Evolutionary conservation across 2,113 vertebrate species (phyloP), one percentile per base, ranked within the genome.

Genomic region (Campylomormyrus tamandua): DNA sequence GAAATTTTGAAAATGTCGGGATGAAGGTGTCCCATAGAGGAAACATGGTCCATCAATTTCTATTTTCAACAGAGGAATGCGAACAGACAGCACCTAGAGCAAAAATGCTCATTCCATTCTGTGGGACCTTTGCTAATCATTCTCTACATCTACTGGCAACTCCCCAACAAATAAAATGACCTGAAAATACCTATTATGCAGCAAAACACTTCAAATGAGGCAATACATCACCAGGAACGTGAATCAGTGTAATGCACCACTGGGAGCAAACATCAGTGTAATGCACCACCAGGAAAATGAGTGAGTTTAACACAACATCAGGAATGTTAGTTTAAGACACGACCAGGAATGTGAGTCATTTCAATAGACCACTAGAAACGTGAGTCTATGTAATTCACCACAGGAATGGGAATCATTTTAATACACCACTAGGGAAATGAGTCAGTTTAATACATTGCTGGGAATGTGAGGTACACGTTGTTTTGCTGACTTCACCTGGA

Each of bases 1-100:
- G 45, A 86, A n/a, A 50, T 86, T 86, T 86, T 86, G 45, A 86
- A 86, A 27, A 86, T 27, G 19, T 86, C 50, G 42, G 83, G 46
- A 86, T 86, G 83, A 48, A n/a, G 31, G 45, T 48, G 85, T 53
- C n/a, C 24, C 10, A 5, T 13, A 48, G 85, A 56, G 85, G n/a
- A 17, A 35, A 48, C 49, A 24, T 31, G 48, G 50, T 56, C 85
- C 27, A 53, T 87, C 50, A 48, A 39, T 53, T 27, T 87, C 31
- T 21, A 0, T 27, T n/a, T 86, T 31, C 24, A 50, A 50, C 10
- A 50, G 83, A 49, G 19, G 46, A 50, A 50, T 53, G 9, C 0
- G 2, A 86, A 87, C 50, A 56, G 13, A 10, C n/a, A 87, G 85
- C 31, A 24, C 13, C 46, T 4, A 52, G 10, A 48, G 85, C 7